phyloP scores from a whole-genome alignment of 2,888 invertebrate species.

The Sisyra terminalis region DNA sequence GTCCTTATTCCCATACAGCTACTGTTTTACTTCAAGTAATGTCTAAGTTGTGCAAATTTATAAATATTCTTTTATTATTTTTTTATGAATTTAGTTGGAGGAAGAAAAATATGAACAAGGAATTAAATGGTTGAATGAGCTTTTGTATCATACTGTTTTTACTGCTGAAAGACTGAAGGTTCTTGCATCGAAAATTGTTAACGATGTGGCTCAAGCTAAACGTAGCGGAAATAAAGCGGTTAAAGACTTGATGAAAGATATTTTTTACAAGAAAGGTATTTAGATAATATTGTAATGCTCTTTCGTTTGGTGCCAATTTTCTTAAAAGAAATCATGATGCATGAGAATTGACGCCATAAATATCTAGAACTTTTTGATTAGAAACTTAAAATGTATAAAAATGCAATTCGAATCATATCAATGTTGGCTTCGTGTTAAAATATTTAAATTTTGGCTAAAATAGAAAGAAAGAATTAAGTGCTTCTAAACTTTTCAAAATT shows the following conservation, averaged over 20 bases:
- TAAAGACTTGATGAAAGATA: constrained; percentile 37
- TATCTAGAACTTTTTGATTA: no score
- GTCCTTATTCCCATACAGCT: constrained; percentile 51
- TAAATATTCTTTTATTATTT: no score
- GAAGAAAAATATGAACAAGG: constrained; percentile 56
- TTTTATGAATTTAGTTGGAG: constrained; percentile 53
- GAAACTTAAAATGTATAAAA: no score
- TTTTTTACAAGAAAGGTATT: constrained; percentile 39
- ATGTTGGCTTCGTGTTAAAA: no score
- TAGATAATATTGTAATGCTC: background rate
- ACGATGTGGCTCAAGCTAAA: constrained; percentile 62
- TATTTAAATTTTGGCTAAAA: no score
- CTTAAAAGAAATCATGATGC: background rate
- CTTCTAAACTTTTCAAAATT: no score
- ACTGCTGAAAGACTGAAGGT: constrained; percentile 58
- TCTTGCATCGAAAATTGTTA: constrained; percentile 64
- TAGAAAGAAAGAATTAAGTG: no score
- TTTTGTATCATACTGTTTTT: constrained; percentile 54
- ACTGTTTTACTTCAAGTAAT: constrained; percentile 49
- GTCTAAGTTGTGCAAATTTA: no score
- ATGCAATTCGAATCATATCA: no score
- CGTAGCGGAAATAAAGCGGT: constrained; percentile 55
- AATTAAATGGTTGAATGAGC: constrained; percentile 58
- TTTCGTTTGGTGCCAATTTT: background rate
- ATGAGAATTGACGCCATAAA: no score